Conservation (phyloP, 2,113 vertebrate species). For the Pygathrix nemaeus region DNA sequence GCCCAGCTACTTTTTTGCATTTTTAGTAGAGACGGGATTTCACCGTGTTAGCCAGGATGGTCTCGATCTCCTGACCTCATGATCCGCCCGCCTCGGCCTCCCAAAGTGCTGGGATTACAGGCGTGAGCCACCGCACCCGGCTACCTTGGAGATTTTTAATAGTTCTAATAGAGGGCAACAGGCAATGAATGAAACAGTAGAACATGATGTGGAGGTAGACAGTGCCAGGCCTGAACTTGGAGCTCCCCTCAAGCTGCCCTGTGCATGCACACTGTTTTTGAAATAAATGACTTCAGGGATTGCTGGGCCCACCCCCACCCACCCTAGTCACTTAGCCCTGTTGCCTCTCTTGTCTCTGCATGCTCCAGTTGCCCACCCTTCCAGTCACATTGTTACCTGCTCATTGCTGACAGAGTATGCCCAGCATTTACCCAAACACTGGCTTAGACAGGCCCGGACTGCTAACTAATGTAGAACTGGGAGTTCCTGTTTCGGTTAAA, state of each 20-base stretch:
- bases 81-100: no score
- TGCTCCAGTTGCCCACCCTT: background rate
- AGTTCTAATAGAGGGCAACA: background rate
- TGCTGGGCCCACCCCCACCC: background rate
- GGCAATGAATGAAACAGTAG: background rate
- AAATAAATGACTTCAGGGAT: background rate
- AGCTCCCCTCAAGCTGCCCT: background rate
- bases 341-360: background rate
- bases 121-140: no score
- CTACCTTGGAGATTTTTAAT: background rate
- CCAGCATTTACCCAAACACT: background rate
- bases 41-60: no score
- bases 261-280: background rate
- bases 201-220: background rate
- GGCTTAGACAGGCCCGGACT: background rate
- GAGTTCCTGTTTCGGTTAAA: background rate
- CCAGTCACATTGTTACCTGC: background rate
- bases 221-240: background rate
- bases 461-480: background rate
- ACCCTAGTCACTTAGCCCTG: background rate
- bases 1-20: no score
- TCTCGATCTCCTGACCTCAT: no score
- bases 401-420: background rate
- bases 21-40: no score
- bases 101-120: no score